A percentile compares a stretch with the other conserved stretches of the same genome.
These are phyloP conservation scores for Pteropus alecto DNA, from an alignment of 2,113 vertebrate genomes.

Conservation along the genomic window DNA sequence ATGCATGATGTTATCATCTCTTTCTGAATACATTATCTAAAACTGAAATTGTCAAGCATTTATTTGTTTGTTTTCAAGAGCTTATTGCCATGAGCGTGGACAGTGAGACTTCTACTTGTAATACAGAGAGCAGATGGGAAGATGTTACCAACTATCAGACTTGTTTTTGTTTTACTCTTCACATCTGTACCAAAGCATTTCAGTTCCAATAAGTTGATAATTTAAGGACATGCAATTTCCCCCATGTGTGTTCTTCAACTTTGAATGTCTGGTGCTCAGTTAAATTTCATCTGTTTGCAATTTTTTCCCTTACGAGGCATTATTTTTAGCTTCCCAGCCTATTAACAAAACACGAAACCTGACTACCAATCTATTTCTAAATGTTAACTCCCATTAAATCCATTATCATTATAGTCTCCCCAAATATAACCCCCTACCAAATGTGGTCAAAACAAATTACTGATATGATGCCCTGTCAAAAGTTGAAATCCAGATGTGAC, in stretches of 20 bases:
- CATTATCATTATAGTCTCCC: background rate
- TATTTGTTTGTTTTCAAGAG: constrained; percentile 40
- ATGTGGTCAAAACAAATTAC: constrained; percentile 14
- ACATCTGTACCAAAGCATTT: constrained; percentile 62
- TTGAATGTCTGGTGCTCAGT: constrained; percentile 44
- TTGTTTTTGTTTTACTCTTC: constrained; percentile 55
- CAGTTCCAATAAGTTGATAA: constrained; percentile 49
- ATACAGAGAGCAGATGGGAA: constrained; percentile 58
- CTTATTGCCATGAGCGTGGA: constrained; percentile 29
- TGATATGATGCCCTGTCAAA: background rate
- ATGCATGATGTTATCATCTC: constrained; percentile 19
- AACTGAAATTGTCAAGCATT: constrained; percentile 31
- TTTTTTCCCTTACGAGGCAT: constrained; percentile 32
- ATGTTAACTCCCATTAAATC: background rate
- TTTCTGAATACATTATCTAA: constrained; percentile 44
- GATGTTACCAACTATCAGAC: constrained; percentile 37
- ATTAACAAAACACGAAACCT: constrained; percentile 22
- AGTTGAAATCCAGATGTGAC: background rate
- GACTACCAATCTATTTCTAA: constrained; percentile 28
- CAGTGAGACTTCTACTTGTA: constrained; percentile 27
- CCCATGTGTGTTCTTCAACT: constrained; percentile 51
- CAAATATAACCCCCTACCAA: background rate
- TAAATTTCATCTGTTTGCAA: constrained; percentile 63
- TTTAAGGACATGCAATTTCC: constrained; percentile 52
- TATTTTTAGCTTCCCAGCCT: constrained; percentile 44